Percentiles rank a stretch among this genome's conserved stretches.
Conservation (phyloP, 2,797 vertebrate species). For the Serranus cabrilla region DNA sequence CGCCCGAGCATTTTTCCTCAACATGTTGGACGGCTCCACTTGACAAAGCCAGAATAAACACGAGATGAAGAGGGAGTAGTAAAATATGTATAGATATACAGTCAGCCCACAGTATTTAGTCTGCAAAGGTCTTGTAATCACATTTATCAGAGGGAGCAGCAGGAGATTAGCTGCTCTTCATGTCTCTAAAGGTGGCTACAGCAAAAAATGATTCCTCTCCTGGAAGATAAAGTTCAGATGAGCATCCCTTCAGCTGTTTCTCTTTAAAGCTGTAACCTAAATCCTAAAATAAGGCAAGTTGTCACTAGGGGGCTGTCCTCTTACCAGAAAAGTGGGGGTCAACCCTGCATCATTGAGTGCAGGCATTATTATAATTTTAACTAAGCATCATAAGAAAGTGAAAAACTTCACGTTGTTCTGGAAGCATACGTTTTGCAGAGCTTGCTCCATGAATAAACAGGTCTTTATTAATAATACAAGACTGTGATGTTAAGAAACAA, state of each 20-base stretch:
- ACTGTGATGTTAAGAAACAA: background rate
- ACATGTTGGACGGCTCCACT: constrained; percentile 31
- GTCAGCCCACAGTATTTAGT: constrained; percentile 53
- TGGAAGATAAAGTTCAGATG: constrained; percentile 17
- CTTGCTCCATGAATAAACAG: no score
- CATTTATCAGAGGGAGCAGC: constrained; percentile 37
- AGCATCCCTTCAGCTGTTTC: constrained; percentile 1
- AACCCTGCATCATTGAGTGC: background rate
- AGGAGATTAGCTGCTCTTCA: constrained; percentile 19
- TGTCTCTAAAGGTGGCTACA: constrained; percentile 26
- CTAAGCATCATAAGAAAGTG: background rate
- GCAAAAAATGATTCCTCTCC: constrained; percentile 18
- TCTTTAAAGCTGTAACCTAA: constrained; percentile 1
- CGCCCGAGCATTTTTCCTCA: constrained; percentile 34
- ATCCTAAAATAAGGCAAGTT: constrained; percentile 2
- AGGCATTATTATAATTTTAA: background rate
- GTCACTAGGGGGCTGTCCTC: background rate
- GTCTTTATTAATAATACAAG: no score
- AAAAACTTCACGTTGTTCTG: no score
- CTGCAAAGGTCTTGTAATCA: constrained; percentile 38
- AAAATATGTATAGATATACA: constrained; percentile 61
- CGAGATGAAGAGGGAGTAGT: constrained; percentile 51
- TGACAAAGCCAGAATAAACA: constrained; percentile 65
- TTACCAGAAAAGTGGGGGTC: background rate
- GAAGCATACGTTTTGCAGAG: no score